Evolutionary conservation across 2,797 vertebrate genomes (phyloP).

Genomic region (Sebastes vulpes): DNA sequence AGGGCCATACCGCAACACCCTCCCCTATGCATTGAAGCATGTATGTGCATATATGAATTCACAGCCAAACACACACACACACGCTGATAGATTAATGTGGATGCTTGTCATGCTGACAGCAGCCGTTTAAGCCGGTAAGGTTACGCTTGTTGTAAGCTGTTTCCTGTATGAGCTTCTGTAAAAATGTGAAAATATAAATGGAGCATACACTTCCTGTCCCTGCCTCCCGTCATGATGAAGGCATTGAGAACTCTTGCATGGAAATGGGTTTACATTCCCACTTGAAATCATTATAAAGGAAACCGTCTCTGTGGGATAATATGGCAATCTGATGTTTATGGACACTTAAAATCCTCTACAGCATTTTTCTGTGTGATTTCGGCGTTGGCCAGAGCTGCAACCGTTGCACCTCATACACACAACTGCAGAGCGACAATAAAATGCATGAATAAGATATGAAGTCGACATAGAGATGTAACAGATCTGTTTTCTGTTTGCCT

Average conservation of each 20-base stretch:
- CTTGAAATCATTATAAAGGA: slow-evolving; percentile 64
- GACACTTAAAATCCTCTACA: slow-evolving; percentile 50
- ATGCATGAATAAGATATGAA: slow-evolving; percentile 78
- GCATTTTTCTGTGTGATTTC: slow-evolving; percentile 42
- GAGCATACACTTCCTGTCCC: slow-evolving; percentile 12
- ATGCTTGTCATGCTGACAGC: slow-evolving; percentile 38
- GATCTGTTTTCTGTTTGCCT: slow-evolving; percentile 49
- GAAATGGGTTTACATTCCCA: slow-evolving; percentile 52
- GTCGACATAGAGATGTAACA: slow-evolving; percentile 54
- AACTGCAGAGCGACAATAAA: slow-evolving; percentile 56
- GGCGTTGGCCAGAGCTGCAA: slow-evolving; percentile 14
- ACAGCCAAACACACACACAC: slow-evolving; percentile 4
- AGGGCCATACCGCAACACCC: background rate
- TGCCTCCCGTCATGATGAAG: slow-evolving; percentile 21
- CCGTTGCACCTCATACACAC: slow-evolving; percentile 2
- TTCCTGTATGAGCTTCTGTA: slow-evolving; percentile 21
- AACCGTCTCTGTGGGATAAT: slow-evolving; percentile 60
- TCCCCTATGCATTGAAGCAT: background rate
- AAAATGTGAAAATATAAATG: slow-evolving; percentile 44
- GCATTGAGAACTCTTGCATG: slow-evolving; percentile 27
- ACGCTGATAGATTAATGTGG: slow-evolving; percentile 37
- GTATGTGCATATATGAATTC: slow-evolving; percentile 9
- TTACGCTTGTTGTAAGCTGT: slow-evolving; percentile 39
- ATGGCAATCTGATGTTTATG: slow-evolving; percentile 71
- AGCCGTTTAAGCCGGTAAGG: slow-evolving; percentile 26